A percentile compares a stretch with the other conserved stretches of the same genome.
phyloP scores from a whole-genome alignment of 2,113 vertebrate genomes.

The Ursus arctos region DNA sequence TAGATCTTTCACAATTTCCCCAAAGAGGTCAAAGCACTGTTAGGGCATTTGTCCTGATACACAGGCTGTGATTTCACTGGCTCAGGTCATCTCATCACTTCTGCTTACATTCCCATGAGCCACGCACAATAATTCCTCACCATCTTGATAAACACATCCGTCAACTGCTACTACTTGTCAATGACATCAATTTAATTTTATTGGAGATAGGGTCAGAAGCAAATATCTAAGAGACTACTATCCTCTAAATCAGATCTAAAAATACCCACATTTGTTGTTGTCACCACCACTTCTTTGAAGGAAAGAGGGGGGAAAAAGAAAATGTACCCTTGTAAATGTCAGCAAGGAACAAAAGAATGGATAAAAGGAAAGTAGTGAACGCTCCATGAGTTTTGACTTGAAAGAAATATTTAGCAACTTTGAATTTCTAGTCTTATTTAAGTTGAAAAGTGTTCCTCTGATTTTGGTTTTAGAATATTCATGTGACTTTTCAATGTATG shows the following conservation, averaged over 20 bases:
- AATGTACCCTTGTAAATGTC: conserved; percentile 27
- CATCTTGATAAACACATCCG: conserved; percentile 45
- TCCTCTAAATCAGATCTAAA: conserved; percentile 64
- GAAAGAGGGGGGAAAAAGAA: background rate
- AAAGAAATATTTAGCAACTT: background rate
- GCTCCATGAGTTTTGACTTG: background rate
- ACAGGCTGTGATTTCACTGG: background rate
- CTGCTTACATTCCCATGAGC: conserved; percentile 41
- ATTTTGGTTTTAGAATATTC: background rate
- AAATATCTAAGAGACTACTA: conserved; percentile 57
- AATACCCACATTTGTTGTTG: conserved; percentile 66
- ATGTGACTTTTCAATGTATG: background rate
- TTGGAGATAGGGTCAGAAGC: conserved; percentile 50
- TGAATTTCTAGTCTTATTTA: background rate
- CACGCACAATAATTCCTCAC: background rate
- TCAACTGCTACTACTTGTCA: conserved; percentile 60
- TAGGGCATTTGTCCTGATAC: conserved; percentile 19
- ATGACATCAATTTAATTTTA: conserved; percentile 74
- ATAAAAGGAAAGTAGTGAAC: background rate
- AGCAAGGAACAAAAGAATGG: background rate
- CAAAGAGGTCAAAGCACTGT: conserved; percentile 25
- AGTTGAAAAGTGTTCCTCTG: background rate
- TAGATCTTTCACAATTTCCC: conserved; percentile 41
- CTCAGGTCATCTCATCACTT: background rate
- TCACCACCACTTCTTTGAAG: conserved; percentile 59